Evolutionary conservation across 2,113 vertebrate species (phyloP).

Genomic region (Chaetorhynchus papuensis): DNA sequence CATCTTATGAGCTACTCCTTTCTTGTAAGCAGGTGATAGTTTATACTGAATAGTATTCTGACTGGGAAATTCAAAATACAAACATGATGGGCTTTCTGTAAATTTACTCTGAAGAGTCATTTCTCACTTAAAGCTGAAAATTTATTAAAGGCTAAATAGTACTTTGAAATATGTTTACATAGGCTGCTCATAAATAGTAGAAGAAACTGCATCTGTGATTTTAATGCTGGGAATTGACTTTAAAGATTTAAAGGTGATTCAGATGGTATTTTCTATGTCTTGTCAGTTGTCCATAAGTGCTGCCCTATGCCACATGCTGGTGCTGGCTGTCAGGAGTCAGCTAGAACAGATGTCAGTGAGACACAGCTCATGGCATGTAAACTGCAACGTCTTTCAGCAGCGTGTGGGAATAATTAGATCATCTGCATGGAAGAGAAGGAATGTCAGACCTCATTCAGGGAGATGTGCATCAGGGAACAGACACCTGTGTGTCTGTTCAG

Average conservation of each 20-base stretch:
- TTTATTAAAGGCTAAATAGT: background rate
- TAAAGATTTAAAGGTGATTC: background rate
- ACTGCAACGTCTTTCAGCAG: background rate
- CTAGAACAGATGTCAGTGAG: background rate
- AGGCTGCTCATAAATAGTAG: background rate
- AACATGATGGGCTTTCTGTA: background rate
- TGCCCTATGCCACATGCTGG: background rate
- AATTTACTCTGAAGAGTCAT: background rate
- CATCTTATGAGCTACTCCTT: background rate
- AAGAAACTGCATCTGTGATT: background rate
- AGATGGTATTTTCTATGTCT: background rate
- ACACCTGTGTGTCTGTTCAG: background rate
- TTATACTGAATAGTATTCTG: background rate
- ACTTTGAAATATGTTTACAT: background rate
- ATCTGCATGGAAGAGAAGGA: background rate
- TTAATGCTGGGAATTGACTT: background rate
- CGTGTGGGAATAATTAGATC: background rate
- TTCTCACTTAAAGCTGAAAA: background rate
- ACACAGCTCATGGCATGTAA: background rate
- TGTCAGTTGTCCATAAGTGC: background rate
- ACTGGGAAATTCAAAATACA: background rate
- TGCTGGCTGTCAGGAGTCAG: background rate
- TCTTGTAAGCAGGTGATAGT: background rate
- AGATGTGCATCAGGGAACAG: background rate
- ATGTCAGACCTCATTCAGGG: constrained; percentile 12